These are phyloP conservation scores for Siderastrea siderea DNA, from an alignment of 92 coral and sea anemone genomes.

Conservation along the genomic window DNA sequence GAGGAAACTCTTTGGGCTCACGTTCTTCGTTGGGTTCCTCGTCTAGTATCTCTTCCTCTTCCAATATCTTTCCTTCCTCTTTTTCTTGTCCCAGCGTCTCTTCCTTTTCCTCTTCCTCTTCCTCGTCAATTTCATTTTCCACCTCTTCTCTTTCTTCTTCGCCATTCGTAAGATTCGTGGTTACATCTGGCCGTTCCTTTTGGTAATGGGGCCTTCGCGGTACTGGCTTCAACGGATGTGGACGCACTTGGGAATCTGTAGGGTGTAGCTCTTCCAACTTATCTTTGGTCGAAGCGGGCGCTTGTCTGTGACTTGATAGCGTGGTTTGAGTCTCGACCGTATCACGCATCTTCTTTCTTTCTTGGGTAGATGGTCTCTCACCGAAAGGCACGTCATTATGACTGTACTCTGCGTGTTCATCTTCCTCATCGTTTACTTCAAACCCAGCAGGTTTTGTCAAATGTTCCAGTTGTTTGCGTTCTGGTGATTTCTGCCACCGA, in stretches of 20 bases:
- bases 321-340: background rate
- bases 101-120: conserved; percentile 8
- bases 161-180: background rate
- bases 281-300: conserved; percentile 12
- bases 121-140: background rate
- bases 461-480: background rate
- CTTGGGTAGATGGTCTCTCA: background rate
- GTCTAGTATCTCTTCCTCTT: background rate
- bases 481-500: background rate
- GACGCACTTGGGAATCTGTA: background rate
- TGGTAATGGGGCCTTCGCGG: background rate
- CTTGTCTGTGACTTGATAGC: background rate
- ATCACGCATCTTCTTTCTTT: background rate
- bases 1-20: conserved; percentile 34
- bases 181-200: background rate
- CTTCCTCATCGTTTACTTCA: conserved; percentile 11
- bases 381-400: background rate
- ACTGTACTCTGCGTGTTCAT: background rate
- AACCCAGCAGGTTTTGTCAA: background rate
- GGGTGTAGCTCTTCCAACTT: conserved; percentile 11
- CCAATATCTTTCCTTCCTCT: background rate
- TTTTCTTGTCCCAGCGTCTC: background rate
- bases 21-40: background rate
- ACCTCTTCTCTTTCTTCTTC: conserved; percentile 6
- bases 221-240: conserved; percentile 29